Conservation (phyloP, 2,888 invertebrate genomes). For the Apotomis betuletana region DNA sequence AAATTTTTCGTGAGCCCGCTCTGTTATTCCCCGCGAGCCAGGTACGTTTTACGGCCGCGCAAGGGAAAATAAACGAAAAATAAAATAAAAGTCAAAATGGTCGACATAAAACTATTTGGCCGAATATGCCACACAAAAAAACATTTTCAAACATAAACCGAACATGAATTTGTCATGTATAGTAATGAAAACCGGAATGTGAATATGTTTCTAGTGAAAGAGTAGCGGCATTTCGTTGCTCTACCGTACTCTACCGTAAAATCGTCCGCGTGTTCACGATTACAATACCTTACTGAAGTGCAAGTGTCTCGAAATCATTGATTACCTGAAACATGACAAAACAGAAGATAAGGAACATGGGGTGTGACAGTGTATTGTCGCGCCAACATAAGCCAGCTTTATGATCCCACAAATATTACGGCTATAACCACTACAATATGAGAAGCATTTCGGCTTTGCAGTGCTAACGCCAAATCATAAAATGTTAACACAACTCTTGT, state of each 20-base stretch:
- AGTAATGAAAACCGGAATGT: conserved; percentile 37
- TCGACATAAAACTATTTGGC: conserved; percentile 80
- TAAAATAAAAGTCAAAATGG: conserved; percentile 84
- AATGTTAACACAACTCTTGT: conserved; percentile 64
- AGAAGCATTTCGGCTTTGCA: conserved; percentile 38
- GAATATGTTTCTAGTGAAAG: conserved; percentile 33
- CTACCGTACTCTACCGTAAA: neutral
- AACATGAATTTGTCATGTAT: conserved; percentile 53
- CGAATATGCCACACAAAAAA: conserved; percentile 69
- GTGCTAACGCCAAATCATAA: conserved; percentile 60
- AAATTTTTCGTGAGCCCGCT: conserved; percentile 82
- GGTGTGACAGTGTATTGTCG: conserved; percentile 11
- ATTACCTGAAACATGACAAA: conserved; percentile 30
- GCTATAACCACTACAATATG: conserved; percentile 56
- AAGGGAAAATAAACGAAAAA: conserved; percentile 83
- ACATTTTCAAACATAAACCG: conserved; percentile 64
- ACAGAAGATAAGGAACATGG: conserved; percentile 1
- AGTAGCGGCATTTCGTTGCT: neutral
- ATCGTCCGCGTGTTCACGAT: neutral
- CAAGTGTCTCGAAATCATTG: conserved; percentile 18
- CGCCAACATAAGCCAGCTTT: conserved; percentile 42
- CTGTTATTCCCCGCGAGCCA: conserved; percentile 79
- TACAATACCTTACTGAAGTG: conserved; percentile 25
- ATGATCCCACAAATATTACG: conserved; percentile 54
- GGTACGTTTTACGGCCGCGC: conserved; percentile 83